Evolutionary conservation across 2,113 vertebrate species (phyloP).

Genomic region (Columba livia): DNA sequence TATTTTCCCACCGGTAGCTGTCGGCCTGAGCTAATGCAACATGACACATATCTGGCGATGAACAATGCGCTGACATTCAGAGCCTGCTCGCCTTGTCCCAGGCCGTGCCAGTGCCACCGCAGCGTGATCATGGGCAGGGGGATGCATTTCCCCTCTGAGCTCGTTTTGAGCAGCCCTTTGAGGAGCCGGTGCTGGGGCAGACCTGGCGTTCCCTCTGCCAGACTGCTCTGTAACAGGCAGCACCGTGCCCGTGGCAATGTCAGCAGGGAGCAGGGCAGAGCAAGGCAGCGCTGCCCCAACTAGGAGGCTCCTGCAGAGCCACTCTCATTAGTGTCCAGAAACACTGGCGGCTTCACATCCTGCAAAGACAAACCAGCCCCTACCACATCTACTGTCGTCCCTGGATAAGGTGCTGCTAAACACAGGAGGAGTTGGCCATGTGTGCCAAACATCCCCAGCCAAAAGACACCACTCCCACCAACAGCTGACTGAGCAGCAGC

Average conservation of each 20-base stretch:
- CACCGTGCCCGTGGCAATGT: not conserved
- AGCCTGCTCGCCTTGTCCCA: constrained; percentile 29
- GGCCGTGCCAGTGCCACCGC: not conserved
- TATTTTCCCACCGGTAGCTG: constrained; percentile 52
- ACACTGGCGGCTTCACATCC: accelerated
- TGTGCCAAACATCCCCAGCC: not conserved
- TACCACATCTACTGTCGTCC: accelerated
- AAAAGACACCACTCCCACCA: not conserved
- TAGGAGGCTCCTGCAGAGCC: not conserved
- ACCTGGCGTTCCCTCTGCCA: not conserved
- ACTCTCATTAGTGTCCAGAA: not conserved
- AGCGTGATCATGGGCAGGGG: not conserved
- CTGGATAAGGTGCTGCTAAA: not conserved
- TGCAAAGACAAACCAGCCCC: not conserved
- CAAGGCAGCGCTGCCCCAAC: not conserved
- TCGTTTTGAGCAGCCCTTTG: not conserved
- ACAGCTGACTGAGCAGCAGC: accelerated
- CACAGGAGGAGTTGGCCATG: accelerated
- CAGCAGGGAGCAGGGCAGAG: not conserved
- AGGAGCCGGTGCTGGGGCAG: not conserved
- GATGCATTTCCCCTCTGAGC: not conserved
- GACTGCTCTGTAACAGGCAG: not conserved
- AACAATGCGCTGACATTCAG: constrained; percentile 48
- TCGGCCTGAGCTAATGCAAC: constrained; percentile 50
- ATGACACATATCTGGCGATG: not conserved